These are phyloP conservation scores for Chloroceryle aenea DNA, from an alignment of 2,113 vertebrate genomes.

Conservation along the genomic window DNA sequence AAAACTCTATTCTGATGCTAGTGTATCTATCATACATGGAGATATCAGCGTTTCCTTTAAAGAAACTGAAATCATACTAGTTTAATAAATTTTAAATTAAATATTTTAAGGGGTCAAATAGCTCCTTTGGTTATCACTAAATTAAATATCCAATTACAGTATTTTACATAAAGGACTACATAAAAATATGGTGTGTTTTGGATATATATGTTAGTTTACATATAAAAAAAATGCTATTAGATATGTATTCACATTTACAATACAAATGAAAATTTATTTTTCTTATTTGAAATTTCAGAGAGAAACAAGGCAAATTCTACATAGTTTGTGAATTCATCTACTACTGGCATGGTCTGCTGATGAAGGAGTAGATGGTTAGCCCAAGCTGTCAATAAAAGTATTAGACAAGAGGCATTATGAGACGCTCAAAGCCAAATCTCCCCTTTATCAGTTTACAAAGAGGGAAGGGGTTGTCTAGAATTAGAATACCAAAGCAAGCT, in stretches of 20 bases:
- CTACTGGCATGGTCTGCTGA: neutral
- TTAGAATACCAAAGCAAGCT: neutral
- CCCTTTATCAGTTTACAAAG: neutral
- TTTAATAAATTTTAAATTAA: neutral
- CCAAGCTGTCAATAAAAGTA: neutral
- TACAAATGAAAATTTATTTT: neutral
- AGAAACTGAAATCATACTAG: neutral
- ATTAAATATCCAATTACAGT: neutral
- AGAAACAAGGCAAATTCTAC: neutral
- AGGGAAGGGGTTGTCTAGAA: neutral
- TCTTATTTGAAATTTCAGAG: neutral
- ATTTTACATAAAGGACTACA: neutral
- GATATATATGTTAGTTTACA: neutral
- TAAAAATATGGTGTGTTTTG: neutral
- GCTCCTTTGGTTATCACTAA: neutral
- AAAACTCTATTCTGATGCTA: neutral
- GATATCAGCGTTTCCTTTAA: neutral
- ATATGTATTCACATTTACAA: neutral
- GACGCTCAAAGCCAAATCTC: neutral
- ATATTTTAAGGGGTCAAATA: neutral
- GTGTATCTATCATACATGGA: neutral
- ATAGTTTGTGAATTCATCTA: neutral
- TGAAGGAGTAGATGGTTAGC: neutral
- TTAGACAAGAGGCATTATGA: neutral
- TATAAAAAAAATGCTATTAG: neutral